Conservation (phyloP, 2,888 invertebrate species). For the Ernsta delagoae region DNA sequence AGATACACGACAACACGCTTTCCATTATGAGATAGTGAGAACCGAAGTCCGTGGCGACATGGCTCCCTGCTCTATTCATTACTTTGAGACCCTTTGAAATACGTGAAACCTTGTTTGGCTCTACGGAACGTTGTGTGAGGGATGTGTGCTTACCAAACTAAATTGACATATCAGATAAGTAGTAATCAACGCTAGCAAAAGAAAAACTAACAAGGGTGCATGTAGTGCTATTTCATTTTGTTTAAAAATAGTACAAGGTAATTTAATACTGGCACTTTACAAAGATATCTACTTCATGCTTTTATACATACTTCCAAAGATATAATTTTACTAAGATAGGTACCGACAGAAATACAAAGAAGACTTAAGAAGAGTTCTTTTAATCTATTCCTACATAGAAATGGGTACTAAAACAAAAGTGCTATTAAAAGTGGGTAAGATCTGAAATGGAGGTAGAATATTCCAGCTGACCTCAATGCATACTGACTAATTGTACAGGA, state of each 20-base stretch:
- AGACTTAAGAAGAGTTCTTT: background rate
- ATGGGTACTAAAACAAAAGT: conserved; percentile 3
- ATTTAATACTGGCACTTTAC: too few species aligned
- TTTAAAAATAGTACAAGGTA: too few species aligned
- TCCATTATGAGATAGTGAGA: conserved; percentile 30
- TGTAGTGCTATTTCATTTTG: too few species aligned
- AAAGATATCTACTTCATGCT: too few species aligned
- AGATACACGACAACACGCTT: conserved; percentile 66
- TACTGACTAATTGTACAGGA: conserved; percentile 35
- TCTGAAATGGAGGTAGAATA: conserved; percentile 28
- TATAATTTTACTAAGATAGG: too few species aligned
- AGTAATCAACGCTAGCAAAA: too few species aligned
- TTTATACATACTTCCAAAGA: too few species aligned
- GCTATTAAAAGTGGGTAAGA: conserved; percentile 17
- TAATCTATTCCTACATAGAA: too few species aligned
- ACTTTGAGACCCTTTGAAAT: conserved; percentile 26
- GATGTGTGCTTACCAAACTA: background rate
- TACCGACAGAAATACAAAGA: too few species aligned
- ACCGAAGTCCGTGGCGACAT: conserved; percentile 5
- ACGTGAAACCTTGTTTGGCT: conserved; percentile 20
- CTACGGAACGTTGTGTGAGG: background rate
- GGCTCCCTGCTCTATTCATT: conserved; percentile 21
- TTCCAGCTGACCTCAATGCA: conserved; percentile 33
- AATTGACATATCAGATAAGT: too few species aligned
- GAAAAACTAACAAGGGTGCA: too few species aligned